Evolutionary conservation across 1,140 invertebrate species (phyloP).

Genomic region (Wasmannia auropunctata): DNA sequence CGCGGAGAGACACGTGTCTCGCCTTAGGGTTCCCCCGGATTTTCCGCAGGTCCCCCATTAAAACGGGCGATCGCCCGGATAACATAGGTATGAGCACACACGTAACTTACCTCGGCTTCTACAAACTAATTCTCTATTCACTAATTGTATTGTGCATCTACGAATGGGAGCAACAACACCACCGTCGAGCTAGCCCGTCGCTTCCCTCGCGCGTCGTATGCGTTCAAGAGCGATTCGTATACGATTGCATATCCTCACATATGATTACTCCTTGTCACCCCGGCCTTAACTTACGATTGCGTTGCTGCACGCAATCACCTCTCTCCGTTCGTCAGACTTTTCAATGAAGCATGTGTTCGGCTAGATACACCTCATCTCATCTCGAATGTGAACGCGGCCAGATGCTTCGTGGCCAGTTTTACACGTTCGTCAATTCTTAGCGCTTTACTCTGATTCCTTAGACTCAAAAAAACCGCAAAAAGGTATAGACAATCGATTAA

Average conservation of each 20-base stretch:
- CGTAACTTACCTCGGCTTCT: conserved; percentile 76
- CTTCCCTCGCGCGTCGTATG: conserved; percentile 32
- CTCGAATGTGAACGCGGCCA: background rate
- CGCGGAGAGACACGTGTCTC: background rate
- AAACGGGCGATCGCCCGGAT: conserved; percentile 28
- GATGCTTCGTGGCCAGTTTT: background rate
- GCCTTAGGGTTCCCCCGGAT: background rate
- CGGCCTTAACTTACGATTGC: conserved; percentile 7
- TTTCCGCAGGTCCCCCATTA: conserved; percentile 61
- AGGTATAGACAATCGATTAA: background rate
- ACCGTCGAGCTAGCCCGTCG: conserved; percentile 59
- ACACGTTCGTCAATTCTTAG: background rate
- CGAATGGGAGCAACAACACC: conserved; percentile 84
- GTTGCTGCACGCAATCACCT: background rate
- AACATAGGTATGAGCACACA: conserved; percentile 41
- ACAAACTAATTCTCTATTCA: conserved; percentile 80
- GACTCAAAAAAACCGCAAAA: conserved; percentile 7
- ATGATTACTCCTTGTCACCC: background rate
- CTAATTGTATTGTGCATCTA: conserved; percentile 83
- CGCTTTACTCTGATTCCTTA: background rate
- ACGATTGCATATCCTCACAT: no score
- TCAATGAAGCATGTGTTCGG: background rate
- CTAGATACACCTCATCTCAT: background rate
- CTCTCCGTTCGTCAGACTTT: background rate
- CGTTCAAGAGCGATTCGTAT: conserved; percentile 1